Evolutionary conservation across 2,888 invertebrate genomes (phyloP).

Genomic region (Pollenia griseotomentosa): DNA sequence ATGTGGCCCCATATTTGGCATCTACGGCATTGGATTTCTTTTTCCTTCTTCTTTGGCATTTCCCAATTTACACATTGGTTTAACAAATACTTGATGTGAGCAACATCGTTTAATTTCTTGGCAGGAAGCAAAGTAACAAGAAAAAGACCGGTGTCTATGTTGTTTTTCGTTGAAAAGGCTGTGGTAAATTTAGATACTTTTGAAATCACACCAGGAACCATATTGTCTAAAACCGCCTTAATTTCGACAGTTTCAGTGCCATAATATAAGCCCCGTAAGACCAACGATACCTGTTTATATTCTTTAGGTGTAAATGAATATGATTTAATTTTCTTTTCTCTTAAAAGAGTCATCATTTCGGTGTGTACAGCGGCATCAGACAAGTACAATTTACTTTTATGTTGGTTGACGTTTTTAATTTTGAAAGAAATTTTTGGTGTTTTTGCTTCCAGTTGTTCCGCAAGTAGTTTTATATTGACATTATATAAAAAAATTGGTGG

Average conservation of each 20-base stretch:
- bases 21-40: too few relatives aligned
- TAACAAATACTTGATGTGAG: background rate
- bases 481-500: too few relatives aligned
- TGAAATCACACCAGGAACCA: background rate
- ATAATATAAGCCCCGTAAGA: background rate
- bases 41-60: too few relatives aligned
- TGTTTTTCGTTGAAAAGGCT: background rate
- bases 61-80: too few relatives aligned
- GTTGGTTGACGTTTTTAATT: background rate
- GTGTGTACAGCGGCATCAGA: background rate
- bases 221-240: background rate
- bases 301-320: background rate
- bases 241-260: background rate
- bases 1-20: too few relatives aligned
- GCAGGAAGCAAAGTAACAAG: background rate
- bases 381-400: background rate
- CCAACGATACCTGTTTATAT: background rate
- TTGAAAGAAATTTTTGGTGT: background rate
- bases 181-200: background rate
- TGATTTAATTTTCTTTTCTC: background rate
- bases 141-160: background rate
- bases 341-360: background rate
- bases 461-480: too few relatives aligned
- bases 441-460: too few relatives aligned
- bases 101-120: background rate